These are phyloP conservation scores for Dendroctonus valens DNA, from an alignment of 1,140 invertebrate genomes.

Conservation along the genomic window DNA sequence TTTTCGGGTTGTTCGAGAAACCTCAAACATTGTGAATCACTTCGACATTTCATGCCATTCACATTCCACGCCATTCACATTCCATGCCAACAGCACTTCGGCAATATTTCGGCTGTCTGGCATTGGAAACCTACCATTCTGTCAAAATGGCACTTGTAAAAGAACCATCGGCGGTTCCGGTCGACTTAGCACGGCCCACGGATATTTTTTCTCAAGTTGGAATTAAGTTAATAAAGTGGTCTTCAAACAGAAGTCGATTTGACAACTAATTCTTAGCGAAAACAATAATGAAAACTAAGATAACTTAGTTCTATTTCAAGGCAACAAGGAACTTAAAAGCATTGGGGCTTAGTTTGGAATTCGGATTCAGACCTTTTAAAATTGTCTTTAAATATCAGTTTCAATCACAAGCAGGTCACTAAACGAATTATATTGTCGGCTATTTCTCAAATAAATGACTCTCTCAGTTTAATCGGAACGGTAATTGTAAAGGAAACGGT, in stretches of 20 bases:
- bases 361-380: slow-evolving; percentile 9
- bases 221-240: slow-evolving; percentile 25
- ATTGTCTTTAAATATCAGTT: neutral
- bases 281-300: neutral
- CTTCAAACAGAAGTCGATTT: slow-evolving; percentile 8
- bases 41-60: too few species aligned
- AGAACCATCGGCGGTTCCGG: too few species aligned
- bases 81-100: too few species aligned
- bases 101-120: too few species aligned
- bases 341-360: slow-evolving; percentile 18
- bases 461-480: slow-evolving; percentile 50
- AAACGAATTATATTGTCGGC: slow-evolving; percentile 35
- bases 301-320: slow-evolving; percentile 15
- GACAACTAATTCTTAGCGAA: neutral
- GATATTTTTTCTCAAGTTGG: slow-evolving; percentile 17
- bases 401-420: slow-evolving; percentile 9
- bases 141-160: too few species aligned
- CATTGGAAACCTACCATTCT: too few species aligned
- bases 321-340: slow-evolving; percentile 7
- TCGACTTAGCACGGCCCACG: too few species aligned
- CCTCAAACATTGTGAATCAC: too few species aligned
- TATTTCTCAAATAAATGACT: slow-evolving; percentile 47
- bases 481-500: slow-evolving; percentile 50
- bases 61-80: too few species aligned
- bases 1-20: too few species aligned